phyloP scores from a whole-genome alignment of 2,113 vertebrate species.

The Diadophis punctatus region DNA sequence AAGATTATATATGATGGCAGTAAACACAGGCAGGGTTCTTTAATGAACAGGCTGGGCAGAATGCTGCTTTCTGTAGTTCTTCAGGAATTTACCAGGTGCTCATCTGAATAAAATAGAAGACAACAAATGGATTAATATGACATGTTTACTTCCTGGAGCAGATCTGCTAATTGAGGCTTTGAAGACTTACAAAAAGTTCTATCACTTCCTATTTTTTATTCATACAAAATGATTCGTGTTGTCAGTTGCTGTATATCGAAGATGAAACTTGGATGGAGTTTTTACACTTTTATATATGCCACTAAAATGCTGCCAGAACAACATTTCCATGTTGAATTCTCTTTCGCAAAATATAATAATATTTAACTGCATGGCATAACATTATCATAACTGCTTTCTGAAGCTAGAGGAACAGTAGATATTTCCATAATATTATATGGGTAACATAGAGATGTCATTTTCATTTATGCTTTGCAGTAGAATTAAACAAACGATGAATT shows the following conservation, averaged over 20 bases:
- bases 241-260: slow-evolving; percentile 3
- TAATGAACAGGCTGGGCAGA: slow-evolving; percentile 35
- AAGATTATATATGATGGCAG: slow-evolving; percentile 25
- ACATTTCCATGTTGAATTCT: not conserved
- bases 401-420: not conserved
- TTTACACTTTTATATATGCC: not conserved
- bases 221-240: slow-evolving; percentile 6
- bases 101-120: slow-evolving; percentile 51
- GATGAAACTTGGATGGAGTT: not conserved
- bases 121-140: slow-evolving; percentile 54
- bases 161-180: slow-evolving; percentile 42
- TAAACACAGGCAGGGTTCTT: slow-evolving; percentile 13
- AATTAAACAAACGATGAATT: not conserved
- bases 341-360: not conserved
- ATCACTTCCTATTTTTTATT: slow-evolving; percentile 22
- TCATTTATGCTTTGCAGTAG: not conserved
- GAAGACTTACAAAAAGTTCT: slow-evolving; percentile 31
- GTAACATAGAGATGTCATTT: not conserved
- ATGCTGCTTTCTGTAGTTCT: slow-evolving; percentile 39
- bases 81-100: slow-evolving; percentile 46
- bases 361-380: not conserved
- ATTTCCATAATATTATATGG: not conserved
- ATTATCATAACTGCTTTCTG: not conserved
- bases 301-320: not conserved
- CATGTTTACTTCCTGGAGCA: slow-evolving; percentile 53